These are phyloP conservation scores for Chelonus formosanus DNA, from an alignment of 2,888 invertebrate genomes.

Conservation along the genomic window DNA sequence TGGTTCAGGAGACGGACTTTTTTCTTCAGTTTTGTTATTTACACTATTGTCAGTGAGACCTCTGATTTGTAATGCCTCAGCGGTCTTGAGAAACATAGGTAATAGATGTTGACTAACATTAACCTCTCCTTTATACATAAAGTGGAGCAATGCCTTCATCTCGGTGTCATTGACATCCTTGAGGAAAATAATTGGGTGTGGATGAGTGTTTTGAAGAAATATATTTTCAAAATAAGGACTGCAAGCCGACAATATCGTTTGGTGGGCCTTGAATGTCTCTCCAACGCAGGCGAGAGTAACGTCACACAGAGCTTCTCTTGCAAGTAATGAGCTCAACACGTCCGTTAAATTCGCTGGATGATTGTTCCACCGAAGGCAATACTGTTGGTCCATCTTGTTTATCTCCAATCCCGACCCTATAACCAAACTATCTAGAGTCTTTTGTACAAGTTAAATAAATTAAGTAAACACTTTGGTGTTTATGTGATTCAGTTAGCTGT, in stretches of 20 bases:
- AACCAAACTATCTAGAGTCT: constrained; percentile 56
- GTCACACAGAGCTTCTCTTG: constrained; percentile 90
- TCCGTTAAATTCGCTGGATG: constrained; percentile 91
- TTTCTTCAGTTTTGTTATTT: constrained; percentile 63
- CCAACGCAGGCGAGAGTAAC: constrained; percentile 93
- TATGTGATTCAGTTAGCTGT: constrained; percentile 23
- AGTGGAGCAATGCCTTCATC: constrained; percentile 89
- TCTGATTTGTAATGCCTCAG: constrained; percentile 89
- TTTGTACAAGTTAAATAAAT: constrained; percentile 25
- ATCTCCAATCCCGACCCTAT: constrained; percentile 62
- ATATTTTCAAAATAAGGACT: constrained; percentile 94
- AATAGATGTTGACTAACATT: constrained; percentile 91
- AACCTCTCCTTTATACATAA: constrained; percentile 93
- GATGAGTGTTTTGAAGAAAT: constrained; percentile 87
- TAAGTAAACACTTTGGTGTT: constrained; percentile 31
- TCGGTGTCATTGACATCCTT: constrained; percentile 91
- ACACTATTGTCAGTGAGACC: constrained; percentile 88
- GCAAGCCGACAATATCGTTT: constrained; percentile 91
- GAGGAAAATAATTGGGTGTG: constrained; percentile 91
- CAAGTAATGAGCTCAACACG: constrained; percentile 85
- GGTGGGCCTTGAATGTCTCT: constrained; percentile 90
- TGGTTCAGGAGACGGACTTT: constrained; percentile 58
- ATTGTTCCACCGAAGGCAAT: constrained; percentile 95
- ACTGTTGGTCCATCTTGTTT: constrained; percentile 81
- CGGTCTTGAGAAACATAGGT: constrained; percentile 90